phyloP scores from a whole-genome alignment of 2,888 invertebrate genomes.

The Trissolcus japonicus region DNA sequence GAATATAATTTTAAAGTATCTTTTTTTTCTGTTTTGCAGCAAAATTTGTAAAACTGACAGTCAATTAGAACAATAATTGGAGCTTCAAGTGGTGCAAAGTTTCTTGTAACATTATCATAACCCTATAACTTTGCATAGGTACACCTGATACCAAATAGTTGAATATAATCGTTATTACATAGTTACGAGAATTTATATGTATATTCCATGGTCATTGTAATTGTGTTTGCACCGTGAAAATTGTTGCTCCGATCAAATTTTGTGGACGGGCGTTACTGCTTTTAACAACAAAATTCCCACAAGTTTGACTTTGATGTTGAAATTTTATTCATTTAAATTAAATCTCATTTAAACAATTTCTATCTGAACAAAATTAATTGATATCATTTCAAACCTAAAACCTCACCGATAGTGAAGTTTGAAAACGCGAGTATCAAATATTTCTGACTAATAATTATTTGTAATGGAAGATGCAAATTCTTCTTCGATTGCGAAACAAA shows the following conservation, averaged over 20 bases:
- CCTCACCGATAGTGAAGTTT: too few relatives aligned
- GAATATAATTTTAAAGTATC: too few relatives aligned
- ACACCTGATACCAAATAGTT: constrained; percentile 33
- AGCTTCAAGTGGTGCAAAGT: constrained; percentile 29
- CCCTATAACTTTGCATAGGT: constrained; percentile 24
- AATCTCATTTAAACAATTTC: too few relatives aligned
- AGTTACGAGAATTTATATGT: constrained; percentile 43
- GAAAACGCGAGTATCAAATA: too few relatives aligned
- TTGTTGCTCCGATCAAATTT: constrained; percentile 36
- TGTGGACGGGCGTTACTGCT: constrained; percentile 17
- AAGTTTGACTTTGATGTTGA: not conserved
- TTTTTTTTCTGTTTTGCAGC: not conserved
- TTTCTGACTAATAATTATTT: too few relatives aligned
- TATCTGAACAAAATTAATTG: too few relatives aligned
- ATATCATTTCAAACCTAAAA: too few relatives aligned
- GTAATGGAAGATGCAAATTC: not conserved
- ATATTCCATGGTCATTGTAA: constrained; percentile 36
- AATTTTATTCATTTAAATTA: not conserved
- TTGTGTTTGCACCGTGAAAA: constrained; percentile 24
- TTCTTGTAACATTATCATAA: constrained; percentile 43
- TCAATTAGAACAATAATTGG: constrained; percentile 40
- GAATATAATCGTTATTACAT: constrained; percentile 53
- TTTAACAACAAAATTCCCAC: constrained; percentile 20
- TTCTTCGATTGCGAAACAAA: not conserved
- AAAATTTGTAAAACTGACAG: constrained; percentile 15